Evolutionary conservation across 2,113 vertebrate genomes (phyloP).

Genomic region (Plecotus auritus): DNA sequence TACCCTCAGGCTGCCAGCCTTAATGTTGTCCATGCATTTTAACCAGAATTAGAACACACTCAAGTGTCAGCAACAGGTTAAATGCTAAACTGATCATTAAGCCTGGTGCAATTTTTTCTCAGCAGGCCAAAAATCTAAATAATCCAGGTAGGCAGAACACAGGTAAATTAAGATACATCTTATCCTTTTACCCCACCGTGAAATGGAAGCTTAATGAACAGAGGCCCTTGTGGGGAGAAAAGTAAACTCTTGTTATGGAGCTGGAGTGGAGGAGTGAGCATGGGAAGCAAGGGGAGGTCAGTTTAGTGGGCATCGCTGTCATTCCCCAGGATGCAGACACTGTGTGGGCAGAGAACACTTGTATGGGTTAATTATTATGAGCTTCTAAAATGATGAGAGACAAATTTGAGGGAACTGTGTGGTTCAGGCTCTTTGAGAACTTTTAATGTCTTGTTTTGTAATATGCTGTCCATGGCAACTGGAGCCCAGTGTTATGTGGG

Average conservation of each 20-base stretch:
- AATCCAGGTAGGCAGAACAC: constrained; percentile 57
- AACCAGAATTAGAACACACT: constrained; percentile 51
- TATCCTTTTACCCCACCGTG: constrained; percentile 60
- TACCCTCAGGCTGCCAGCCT: constrained; percentile 17
- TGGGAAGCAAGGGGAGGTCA: too few species aligned
- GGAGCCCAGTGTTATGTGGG: not conserved
- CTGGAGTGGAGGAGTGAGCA: not conserved
- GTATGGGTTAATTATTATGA: not conserved
- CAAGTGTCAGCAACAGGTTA: constrained; percentile 66
- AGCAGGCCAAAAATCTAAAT: constrained; percentile 64
- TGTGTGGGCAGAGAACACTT: not conserved
- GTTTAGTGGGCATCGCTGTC: not conserved
- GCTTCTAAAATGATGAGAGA: not conserved
- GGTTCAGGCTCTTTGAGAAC: not conserved
- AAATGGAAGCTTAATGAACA: constrained; percentile 67
- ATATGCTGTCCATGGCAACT: not conserved
- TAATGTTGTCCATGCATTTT: constrained; percentile 55
- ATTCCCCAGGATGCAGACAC: not conserved
- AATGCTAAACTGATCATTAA: constrained; percentile 66
- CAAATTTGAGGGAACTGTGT: not conserved
- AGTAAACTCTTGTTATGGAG: constrained; percentile 48
- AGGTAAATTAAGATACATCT: constrained; percentile 69
- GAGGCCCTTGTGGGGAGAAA: not conserved
- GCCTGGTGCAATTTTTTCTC: constrained; percentile 58
- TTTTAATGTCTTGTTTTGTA: not conserved